Conservation (phyloP, 2,888 invertebrate genomes). For the Carterocephalus palaemon region DNA sequence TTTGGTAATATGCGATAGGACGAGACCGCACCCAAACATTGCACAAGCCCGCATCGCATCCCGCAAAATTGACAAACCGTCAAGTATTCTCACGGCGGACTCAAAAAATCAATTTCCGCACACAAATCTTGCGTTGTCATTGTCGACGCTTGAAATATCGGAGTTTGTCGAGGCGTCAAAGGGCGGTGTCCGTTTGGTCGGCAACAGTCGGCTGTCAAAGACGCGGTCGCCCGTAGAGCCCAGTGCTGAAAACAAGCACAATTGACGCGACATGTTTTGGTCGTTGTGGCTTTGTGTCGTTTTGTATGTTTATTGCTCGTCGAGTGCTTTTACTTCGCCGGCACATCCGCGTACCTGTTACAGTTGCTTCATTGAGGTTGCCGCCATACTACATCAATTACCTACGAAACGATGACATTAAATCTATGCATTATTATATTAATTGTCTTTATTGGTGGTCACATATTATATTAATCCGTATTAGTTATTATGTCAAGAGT, state of each 20-base stretch:
- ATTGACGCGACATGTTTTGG: constrained; percentile 69
- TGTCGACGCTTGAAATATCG: constrained; percentile 73
- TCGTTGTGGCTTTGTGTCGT: constrained; percentile 58
- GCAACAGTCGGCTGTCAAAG: constrained; percentile 52
- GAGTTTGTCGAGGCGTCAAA: constrained; percentile 51
- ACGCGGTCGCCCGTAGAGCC: constrained; percentile 56
- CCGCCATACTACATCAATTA: constrained; percentile 1
- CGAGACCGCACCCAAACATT: constrained; percentile 36
- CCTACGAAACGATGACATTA: no score
- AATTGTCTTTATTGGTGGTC: no score
- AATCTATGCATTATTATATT: no score
- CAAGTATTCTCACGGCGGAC: constrained; percentile 68
- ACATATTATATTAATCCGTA: no score
- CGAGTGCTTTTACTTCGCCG: constrained; percentile 46
- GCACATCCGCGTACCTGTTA: constrained; percentile 12
- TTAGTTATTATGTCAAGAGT: no score
- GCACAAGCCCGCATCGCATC: constrained; percentile 52
- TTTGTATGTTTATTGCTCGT: constrained; percentile 47
- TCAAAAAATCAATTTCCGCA: constrained; percentile 78
- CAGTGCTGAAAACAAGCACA: constrained; percentile 71
- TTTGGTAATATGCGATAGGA: neutral
- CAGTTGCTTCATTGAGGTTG: neutral
- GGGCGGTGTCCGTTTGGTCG: constrained; percentile 48
- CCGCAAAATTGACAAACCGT: constrained; percentile 62
- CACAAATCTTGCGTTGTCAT: constrained; percentile 74